Evolutionary conservation across 2,888 invertebrate genomes (phyloP).

Genomic region (Bruchidius siliquastri): DNA sequence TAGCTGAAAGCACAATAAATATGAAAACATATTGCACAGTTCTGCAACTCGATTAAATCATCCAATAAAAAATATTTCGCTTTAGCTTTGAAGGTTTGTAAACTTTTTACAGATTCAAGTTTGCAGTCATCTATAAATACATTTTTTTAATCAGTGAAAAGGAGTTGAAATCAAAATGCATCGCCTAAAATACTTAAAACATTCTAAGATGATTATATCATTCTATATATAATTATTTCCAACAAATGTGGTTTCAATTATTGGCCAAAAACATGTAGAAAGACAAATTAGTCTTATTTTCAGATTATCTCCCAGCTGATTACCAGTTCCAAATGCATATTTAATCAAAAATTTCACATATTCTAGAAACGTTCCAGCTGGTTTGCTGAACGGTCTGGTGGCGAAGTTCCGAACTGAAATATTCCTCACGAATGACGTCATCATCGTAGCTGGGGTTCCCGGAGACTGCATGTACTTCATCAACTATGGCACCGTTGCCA

Average conservation of each 20-base stretch:
- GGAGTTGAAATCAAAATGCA: too few species aligned
- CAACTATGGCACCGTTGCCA: constrained; percentile 18
- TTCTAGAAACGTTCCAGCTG: neutral
- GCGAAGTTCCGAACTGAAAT: neutral
- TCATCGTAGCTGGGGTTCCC: constrained; percentile 4
- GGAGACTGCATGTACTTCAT: constrained; percentile 13
- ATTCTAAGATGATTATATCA: too few species aligned
- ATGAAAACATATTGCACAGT: too few species aligned
- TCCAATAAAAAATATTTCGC: too few species aligned
- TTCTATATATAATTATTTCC: neutral
- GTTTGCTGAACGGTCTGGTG: neutral
- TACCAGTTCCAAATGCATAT: neutral
- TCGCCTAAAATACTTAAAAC: too few species aligned
- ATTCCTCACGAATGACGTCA: constrained; percentile 8
- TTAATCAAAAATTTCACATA: neutral
- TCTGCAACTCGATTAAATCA: too few species aligned
- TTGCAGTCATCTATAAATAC: too few species aligned
- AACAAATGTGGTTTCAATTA: neutral
- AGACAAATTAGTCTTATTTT: neutral
- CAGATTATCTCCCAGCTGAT: neutral
- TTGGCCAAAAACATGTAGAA: neutral
- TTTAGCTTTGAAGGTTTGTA: too few species aligned
- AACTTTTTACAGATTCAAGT: too few species aligned
- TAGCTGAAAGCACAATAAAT: too few species aligned
- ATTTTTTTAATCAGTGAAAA: too few species aligned